A percentile compares a stretch with the other conserved stretches of the same genome.
Conservation (phyloP, 2,888 invertebrate species). For the Temnothorax unifasciatus region DNA sequence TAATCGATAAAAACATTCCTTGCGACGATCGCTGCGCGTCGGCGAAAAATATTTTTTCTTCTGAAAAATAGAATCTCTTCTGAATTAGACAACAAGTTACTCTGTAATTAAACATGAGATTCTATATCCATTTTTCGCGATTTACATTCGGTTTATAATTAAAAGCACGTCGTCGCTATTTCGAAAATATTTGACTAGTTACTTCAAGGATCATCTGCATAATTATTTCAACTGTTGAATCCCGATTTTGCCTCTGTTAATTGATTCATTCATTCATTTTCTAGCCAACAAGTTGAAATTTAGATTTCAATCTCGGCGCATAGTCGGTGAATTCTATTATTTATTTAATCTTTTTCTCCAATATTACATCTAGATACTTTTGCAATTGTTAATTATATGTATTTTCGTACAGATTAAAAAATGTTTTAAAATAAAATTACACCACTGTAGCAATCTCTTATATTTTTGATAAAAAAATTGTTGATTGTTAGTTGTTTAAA, state of each 20-base stretch:
- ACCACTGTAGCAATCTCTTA: background rate
- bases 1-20: slow-evolving; percentile 32
- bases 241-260: background rate
- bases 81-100: background rate
- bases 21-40: background rate
- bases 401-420: background rate
- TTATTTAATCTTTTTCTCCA: background rate
- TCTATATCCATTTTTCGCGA: background rate
- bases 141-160: background rate
- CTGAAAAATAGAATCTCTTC: background rate
- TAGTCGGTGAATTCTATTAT: background rate
- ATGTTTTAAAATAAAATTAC: background rate
- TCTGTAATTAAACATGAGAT: slow-evolving; percentile 14
- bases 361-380: background rate
- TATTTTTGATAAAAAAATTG: background rate
- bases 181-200: slow-evolving; percentile 7
- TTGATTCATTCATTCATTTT: background rate
- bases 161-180: background rate
- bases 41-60: background rate
- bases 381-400: background rate
- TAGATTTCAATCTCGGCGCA: background rate
- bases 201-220: background rate
- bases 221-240: background rate
- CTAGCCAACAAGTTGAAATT: background rate
- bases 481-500: background rate